Evolutionary conservation across 2,113 vertebrate species (phyloP).

Genomic region (Phalacrocorax pelagicus): DNA sequence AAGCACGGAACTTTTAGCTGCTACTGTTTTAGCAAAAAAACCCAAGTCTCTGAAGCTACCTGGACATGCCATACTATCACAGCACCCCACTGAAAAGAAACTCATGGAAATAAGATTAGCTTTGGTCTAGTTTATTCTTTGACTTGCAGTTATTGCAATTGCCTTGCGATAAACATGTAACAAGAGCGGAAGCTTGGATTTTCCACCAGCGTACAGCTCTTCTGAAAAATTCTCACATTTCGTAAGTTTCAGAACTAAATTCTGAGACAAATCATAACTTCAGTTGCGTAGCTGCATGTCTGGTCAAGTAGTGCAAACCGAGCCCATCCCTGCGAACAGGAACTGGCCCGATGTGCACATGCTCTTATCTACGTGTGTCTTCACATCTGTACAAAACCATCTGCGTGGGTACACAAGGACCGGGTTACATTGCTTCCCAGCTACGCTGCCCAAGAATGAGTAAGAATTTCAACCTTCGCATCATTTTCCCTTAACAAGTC

Average conservation of each 20-base stretch:
- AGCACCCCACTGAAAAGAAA: not conserved
- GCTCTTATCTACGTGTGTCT: not conserved
- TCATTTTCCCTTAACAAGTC: not conserved
- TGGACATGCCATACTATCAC: not conserved
- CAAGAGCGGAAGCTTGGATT: not conserved
- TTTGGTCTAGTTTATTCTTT: not conserved
- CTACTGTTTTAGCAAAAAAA: not conserved
- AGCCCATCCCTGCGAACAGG: not conserved
- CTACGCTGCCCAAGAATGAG: not conserved
- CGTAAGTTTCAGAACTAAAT: not conserved
- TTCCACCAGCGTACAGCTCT: not conserved
- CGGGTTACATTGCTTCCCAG: rapidly evolving
- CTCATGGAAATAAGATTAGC: not conserved
- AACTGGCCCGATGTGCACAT: rapidly evolving
- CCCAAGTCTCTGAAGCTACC: not conserved
- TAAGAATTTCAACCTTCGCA: rapidly evolving
- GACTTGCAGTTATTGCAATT: not conserved
- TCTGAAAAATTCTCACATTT: not conserved
- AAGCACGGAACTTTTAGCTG: not conserved
- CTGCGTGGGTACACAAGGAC: not conserved
- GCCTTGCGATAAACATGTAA: not conserved
- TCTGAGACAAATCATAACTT: not conserved
- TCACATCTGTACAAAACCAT: not conserved
- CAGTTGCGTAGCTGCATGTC: not conserved
- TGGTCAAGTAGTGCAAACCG: too few species aligned